These are phyloP conservation scores for Leptinotarsa texana DNA, from an alignment of 1,140 invertebrate species.

Conservation along the genomic window DNA sequence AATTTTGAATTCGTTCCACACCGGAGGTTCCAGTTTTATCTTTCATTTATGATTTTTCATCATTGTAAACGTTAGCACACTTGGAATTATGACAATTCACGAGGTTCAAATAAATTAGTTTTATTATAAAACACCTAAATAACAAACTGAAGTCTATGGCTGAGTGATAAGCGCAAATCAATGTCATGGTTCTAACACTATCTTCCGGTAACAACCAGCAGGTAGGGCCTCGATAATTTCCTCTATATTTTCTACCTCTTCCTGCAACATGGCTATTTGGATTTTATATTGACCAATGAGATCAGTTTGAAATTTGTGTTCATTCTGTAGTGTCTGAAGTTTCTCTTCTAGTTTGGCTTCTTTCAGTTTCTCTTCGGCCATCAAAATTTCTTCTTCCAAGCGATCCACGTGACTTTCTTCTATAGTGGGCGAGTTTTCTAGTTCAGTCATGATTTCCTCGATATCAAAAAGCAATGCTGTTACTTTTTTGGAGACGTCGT, in stretches of 20 bases:
- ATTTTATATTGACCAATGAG: constrained; percentile 82
- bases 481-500: constrained; percentile 78
- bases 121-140: constrained; percentile 4
- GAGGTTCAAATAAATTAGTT: not conserved
- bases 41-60: too few relatives aligned
- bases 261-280: constrained; percentile 72
- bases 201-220: constrained; percentile 70
- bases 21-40: too few relatives aligned
- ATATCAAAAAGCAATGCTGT: constrained; percentile 78
- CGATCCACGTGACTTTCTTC: constrained; percentile 71
- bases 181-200: constrained; percentile 47
- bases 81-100: too few relatives aligned
- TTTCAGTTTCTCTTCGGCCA: constrained; percentile 74
- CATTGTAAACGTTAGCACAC: too few relatives aligned
- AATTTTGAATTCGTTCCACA: too few relatives aligned
- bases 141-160: constrained; percentile 14
- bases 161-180: not conserved
- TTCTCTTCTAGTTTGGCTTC: constrained; percentile 76
- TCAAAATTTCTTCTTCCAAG: constrained; percentile 73
- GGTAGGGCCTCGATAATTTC: constrained; percentile 83
- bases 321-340: constrained; percentile 71
- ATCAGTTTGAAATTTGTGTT: constrained; percentile 74
- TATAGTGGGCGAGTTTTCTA: constrained; percentile 77
- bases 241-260: constrained; percentile 85
- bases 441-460: constrained; percentile 76